A percentile compares a stretch with the other conserved stretches of the same genome.
These are phyloP conservation scores for Eucidaris tribuloides DNA, from an alignment of 35 echinoderm and acorn worm species.

Conservation along the genomic window DNA sequence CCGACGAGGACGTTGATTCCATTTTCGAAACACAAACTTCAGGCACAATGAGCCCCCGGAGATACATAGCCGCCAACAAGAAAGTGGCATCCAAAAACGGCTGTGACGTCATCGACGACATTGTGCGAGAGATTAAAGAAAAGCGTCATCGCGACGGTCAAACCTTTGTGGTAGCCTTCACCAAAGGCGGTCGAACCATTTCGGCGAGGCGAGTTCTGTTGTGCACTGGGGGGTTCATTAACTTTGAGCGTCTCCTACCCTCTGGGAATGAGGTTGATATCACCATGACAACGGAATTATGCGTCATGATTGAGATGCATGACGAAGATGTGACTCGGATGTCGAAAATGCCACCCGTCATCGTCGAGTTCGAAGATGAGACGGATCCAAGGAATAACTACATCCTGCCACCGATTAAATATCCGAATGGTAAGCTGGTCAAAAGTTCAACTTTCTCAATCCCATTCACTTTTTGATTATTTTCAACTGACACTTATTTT, in stretches of 20 bases:
- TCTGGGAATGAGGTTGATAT: conserved; percentile 26
- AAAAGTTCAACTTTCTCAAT: no score
- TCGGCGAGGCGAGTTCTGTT: conserved; percentile 55
- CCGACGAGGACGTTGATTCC: background rate
- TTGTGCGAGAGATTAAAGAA: background rate
- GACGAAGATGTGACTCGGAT: conserved; percentile 38
- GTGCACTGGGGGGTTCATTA: conserved; percentile 69
- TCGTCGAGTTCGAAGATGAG: background rate
- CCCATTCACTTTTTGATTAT: no score
- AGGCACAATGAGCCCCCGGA: conserved; percentile 51
- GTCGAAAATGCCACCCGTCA: conserved; percentile 63
- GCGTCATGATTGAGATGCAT: conserved; percentile 38
- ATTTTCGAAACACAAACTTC: conserved; percentile 5
- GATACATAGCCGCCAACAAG: conserved; percentile 49
- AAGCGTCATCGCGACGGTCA: background rate
- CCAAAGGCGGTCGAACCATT: conserved; percentile 23
- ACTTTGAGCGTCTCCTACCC: conserved; percentile 59
- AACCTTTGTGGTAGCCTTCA: background rate
- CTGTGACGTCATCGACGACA: conserved; percentile 64
- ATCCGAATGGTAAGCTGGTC: conserved; percentile 94
- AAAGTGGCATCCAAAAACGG: conserved; percentile 47
- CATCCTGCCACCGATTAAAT: conserved; percentile 82
- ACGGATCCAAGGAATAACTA: conserved; percentile 46
- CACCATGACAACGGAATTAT: conserved; percentile 5
- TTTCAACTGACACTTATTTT: no score